phyloP scores from a whole-genome alignment of 1,140 invertebrate genomes.

The Pristionchus pacificus region DNA sequence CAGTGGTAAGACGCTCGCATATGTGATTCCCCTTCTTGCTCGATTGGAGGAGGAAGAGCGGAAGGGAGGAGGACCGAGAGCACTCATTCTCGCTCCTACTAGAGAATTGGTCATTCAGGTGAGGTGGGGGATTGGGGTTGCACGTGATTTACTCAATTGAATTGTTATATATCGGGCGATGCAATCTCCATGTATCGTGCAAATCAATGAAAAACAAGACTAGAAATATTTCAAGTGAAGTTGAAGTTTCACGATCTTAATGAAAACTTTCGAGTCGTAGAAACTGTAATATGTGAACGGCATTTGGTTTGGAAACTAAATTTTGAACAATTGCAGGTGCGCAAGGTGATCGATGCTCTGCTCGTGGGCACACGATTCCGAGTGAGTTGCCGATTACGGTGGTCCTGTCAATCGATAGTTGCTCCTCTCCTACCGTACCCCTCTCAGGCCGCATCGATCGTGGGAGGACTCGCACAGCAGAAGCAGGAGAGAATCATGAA shows the following conservation, averaged over 20 bases:
- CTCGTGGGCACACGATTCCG: neutral
- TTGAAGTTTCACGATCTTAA: slow-evolving; percentile 59
- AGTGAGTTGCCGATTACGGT: slow-evolving; percentile 6
- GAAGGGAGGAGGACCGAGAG: slow-evolving; percentile 53
- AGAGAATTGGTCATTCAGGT: slow-evolving; percentile 91
- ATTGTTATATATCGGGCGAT: too few species aligned
- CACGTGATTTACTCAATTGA: too few species aligned
- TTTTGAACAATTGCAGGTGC: neutral
- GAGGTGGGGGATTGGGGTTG: too few species aligned
- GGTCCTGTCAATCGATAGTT: too few species aligned
- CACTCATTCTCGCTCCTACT: slow-evolving; percentile 85
- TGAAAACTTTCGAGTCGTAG: slow-evolving; percentile 65
- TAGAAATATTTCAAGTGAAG: slow-evolving; percentile 74
- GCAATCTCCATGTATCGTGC: too few species aligned
- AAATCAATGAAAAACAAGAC: too few species aligned
- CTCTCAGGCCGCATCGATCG: slow-evolving; percentile 29
- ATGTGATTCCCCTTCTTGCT: slow-evolving; percentile 83
- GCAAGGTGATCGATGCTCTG: neutral
- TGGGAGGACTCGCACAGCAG: slow-evolving; percentile 57
- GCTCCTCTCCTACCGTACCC: too few species aligned
- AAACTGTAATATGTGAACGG: slow-evolving; percentile 72
- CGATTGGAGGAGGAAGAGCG: slow-evolving; percentile 68
- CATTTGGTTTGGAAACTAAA: slow-evolving; percentile 8
- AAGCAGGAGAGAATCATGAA: slow-evolving; percentile 84
- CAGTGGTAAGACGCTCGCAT: slow-evolving; percentile 93